Evolutionary conservation across 2,797 vertebrate species (phyloP).

Genomic region (Anguilla megastoma): DNA sequence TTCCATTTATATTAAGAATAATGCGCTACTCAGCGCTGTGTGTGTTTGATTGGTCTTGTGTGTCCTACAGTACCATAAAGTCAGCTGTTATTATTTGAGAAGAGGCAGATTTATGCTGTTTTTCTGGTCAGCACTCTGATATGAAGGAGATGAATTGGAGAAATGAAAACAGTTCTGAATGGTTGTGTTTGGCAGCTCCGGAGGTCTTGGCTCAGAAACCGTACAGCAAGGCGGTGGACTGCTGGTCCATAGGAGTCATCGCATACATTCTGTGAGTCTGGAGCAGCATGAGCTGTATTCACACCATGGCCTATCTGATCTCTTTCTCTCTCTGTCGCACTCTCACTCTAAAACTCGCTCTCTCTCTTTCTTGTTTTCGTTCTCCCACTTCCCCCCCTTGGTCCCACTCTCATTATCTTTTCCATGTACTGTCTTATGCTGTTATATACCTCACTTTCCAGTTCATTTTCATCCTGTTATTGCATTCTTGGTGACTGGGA

Average conservation of each 20-base stretch:
- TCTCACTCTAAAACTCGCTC: not conserved
- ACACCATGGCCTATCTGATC: not conserved
- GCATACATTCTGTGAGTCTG: conserved; percentile 88
- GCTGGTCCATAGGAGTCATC: conserved; percentile 98
- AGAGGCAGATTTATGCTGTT: not conserved
- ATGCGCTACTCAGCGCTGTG: not conserved
- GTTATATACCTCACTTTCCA: not conserved
- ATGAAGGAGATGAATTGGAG: not conserved
- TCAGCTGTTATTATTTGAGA: not conserved
- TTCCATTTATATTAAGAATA: not conserved
- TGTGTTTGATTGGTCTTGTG: not conserved
- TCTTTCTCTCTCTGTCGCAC: not conserved
- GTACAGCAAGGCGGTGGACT: conserved; percentile 97
- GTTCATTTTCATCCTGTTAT: not conserved
- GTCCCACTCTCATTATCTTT: not conserved
- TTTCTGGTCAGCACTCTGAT: not conserved
- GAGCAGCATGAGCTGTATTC: not conserved
- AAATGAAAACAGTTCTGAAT: not conserved
- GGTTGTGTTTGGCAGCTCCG: conserved; percentile 74
- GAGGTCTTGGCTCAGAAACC: conserved; percentile 97
- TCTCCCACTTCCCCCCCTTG: too few relatives aligned
- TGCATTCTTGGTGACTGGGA: not conserved
- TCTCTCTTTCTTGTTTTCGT: not conserved
- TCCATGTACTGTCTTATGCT: not conserved
- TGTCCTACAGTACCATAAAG: not conserved